These are phyloP conservation scores for Onychomys arenicola DNA, from an alignment of 2,797 vertebrate genomes.

Conservation along the genomic window DNA sequence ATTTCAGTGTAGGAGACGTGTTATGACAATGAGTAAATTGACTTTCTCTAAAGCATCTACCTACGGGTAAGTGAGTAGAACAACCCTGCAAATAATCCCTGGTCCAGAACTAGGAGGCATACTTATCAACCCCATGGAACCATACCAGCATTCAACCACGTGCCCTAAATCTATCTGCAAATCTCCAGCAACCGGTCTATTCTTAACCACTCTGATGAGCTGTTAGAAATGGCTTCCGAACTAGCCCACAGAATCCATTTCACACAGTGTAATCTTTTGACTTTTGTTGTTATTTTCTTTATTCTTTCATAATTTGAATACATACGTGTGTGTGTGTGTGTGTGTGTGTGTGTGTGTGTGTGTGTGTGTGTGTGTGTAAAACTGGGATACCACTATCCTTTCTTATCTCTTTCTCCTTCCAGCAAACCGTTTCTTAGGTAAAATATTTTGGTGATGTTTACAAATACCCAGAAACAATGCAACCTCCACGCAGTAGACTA, in stretches of 20 bases:
- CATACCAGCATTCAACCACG: not conserved
- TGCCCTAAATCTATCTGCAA: not conserved
- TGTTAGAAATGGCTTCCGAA: not conserved
- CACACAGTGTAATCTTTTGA: not conserved
- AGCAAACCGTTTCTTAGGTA: not conserved
- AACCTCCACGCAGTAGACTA: no score
- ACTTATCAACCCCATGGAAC: not conserved
- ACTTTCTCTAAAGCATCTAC: not conserved
- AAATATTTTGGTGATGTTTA: not conserved
- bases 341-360: not conserved
- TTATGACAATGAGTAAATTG: not conserved
- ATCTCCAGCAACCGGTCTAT: not conserved
- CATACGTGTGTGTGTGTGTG: no score
- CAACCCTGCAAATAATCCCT: not conserved
- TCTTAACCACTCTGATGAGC: not conserved
- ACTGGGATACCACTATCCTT: not conserved
- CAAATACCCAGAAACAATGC: not conserved
- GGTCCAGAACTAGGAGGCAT: not conserved
- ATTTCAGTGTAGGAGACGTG: not conserved
- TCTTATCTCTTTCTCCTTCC: not conserved
- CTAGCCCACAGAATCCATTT: not conserved
- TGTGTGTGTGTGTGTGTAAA: not conserved
- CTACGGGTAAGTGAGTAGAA: not conserved
- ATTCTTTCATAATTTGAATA: not conserved
- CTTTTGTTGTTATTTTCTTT: not conserved